Evolutionary conservation across 2,888 invertebrate species (phyloP).

Genomic region (Norana najaformis): DNA sequence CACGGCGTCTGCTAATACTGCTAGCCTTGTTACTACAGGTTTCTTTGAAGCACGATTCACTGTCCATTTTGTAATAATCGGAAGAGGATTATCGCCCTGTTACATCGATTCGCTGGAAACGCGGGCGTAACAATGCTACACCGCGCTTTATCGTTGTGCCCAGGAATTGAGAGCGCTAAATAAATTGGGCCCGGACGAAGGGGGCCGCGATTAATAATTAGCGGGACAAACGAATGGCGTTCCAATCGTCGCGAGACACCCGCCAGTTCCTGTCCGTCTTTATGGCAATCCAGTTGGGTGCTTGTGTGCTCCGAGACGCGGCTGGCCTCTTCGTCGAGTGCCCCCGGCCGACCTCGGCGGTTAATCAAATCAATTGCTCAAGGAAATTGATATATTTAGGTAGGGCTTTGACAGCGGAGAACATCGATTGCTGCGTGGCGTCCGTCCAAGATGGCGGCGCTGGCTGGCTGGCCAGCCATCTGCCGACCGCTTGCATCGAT

Average conservation of each 20-base stretch:
- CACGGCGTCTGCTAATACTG: background rate
- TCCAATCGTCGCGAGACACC: background rate
- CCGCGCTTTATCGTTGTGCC: background rate
- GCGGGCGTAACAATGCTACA: background rate
- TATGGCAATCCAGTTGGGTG: background rate
- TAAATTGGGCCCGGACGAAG: background rate
- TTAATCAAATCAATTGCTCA: constrained; percentile 13
- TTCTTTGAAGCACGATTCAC: background rate
- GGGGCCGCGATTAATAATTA: background rate
- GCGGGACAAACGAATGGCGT: constrained; percentile 7
- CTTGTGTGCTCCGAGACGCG: background rate
- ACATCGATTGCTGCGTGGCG: background rate
- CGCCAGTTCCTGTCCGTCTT: too few relatives aligned
- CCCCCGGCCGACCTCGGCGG: background rate
- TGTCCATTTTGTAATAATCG: background rate
- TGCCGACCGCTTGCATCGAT: background rate
- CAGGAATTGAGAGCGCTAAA: background rate
- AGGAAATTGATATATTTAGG: constrained; percentile 13
- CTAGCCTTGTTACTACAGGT: background rate
- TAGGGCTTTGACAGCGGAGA: constrained; percentile 5
- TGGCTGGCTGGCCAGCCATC: background rate
- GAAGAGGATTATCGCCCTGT: background rate
- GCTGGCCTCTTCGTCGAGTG: background rate
- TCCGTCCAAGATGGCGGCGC: background rate
- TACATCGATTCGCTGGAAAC: background rate